Conservation (phyloP, 2,113 vertebrate species). For the Tachuris rubrigastra region DNA sequence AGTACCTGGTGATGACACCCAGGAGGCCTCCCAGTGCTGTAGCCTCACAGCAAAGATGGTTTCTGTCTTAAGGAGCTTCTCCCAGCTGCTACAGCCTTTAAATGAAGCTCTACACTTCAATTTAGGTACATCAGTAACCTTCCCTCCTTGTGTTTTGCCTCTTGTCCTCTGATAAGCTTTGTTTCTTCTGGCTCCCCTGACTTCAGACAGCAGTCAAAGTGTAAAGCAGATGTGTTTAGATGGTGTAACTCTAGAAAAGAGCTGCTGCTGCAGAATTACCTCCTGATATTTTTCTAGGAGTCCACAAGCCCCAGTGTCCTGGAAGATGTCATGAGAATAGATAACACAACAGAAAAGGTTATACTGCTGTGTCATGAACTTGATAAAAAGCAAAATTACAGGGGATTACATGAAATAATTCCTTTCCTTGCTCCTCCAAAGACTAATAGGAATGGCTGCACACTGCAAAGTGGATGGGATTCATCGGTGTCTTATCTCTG, state of each 20-base stretch:
- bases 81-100: background rate
- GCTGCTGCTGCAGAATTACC: background rate
- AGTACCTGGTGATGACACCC: slow-evolving; percentile 14
- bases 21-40: background rate
- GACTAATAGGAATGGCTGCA: background rate
- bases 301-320: accelerated
- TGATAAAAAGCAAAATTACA: background rate
- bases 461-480: background rate
- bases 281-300: background rate
- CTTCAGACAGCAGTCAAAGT: background rate
- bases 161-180: background rate
- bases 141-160: background rate
- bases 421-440: background rate
- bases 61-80: background rate
- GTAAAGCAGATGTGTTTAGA: background rate
- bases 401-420: background rate
- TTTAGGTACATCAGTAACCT: background rate
- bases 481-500: background rate
- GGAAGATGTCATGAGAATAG: background rate
- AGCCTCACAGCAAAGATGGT: background rate
- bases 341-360: background rate
- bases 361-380: background rate
- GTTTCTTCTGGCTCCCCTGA: background rate
- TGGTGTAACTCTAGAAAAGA: background rate
- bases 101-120: background rate